Evolutionary conservation across 2,113 vertebrate genomes (phyloP).

Genomic region (Tragulus kanchil): DNA sequence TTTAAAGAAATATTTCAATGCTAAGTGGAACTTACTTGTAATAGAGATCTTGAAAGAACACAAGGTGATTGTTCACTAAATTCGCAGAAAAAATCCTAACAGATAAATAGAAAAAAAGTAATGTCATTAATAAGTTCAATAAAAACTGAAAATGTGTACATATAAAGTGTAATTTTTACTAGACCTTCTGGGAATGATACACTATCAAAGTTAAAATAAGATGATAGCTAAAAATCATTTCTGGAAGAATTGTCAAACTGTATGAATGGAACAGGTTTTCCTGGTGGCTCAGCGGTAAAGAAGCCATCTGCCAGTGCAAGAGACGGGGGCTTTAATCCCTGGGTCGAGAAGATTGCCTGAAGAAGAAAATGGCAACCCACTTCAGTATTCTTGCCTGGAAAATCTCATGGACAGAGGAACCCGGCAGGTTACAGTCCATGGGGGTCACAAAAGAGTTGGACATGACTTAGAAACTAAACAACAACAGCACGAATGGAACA

Average conservation of each 20-base stretch:
- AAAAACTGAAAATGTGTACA: neutral
- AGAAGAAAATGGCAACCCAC: neutral
- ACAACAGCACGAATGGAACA: neutral
- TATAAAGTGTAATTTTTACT: neutral
- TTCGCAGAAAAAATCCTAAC: slow-evolving; percentile 98
- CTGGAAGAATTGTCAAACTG: neutral
- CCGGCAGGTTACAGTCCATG: neutral
- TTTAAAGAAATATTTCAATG: slow-evolving; percentile 39
- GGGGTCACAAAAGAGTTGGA: neutral
- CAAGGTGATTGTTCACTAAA: slow-evolving; percentile 99
- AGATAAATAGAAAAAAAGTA: slow-evolving; percentile 46
- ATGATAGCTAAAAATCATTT: slow-evolving; percentile 6
- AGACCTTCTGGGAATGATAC: neutral
- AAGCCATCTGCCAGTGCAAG: neutral
- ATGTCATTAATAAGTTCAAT: slow-evolving; percentile 58
- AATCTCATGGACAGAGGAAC: neutral
- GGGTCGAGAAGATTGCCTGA: neutral
- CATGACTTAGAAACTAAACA: neutral
- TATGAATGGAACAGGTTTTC: neutral
- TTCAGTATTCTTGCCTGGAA: neutral
- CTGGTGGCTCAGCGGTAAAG: neutral
- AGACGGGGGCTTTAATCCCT: neutral
- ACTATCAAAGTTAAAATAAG: slow-evolving; percentile 47
- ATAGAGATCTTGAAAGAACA: slow-evolving; percentile 97
- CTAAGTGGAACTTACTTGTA: slow-evolving; percentile 91